Percentiles rank a stretch among this genome's conserved stretches.
phyloP scores from a whole-genome alignment of 2,113 vertebrate genomes.

The Gymnorhina tibicen region DNA sequence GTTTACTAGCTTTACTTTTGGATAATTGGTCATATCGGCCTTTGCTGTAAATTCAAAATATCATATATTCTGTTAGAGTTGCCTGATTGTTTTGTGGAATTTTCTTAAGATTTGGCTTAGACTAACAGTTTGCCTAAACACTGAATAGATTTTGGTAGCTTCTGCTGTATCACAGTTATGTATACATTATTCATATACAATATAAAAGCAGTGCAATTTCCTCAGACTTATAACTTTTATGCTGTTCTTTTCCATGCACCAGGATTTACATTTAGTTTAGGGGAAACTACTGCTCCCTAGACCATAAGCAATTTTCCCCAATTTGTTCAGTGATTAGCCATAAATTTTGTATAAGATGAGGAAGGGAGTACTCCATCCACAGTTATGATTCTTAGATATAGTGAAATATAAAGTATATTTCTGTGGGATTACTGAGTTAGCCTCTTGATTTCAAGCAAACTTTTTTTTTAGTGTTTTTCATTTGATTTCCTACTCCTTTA shows the following conservation, averaged over 20 bases:
- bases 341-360: neutral
- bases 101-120: neutral
- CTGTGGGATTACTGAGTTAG: neutral
- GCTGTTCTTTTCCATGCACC: neutral
- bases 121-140: neutral
- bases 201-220: neutral
- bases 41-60: neutral
- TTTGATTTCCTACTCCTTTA: neutral
- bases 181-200: neutral
- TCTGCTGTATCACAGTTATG: neutral
- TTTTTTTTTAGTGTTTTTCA: neutral
- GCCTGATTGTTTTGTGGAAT: neutral
- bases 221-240: neutral
- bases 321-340: neutral
- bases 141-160: neutral
- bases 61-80: neutral
- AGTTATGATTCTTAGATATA: neutral
- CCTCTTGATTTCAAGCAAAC: neutral
- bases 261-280: neutral
- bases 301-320: neutral
- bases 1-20: neutral
- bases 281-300: neutral
- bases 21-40: neutral
- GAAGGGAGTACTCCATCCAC: neutral
- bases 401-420: neutral